Percentiles rank a stretch among this genome's conserved stretches.
Conservation (phyloP, 1,140 invertebrate species). For the Holotrichia oblita region DNA sequence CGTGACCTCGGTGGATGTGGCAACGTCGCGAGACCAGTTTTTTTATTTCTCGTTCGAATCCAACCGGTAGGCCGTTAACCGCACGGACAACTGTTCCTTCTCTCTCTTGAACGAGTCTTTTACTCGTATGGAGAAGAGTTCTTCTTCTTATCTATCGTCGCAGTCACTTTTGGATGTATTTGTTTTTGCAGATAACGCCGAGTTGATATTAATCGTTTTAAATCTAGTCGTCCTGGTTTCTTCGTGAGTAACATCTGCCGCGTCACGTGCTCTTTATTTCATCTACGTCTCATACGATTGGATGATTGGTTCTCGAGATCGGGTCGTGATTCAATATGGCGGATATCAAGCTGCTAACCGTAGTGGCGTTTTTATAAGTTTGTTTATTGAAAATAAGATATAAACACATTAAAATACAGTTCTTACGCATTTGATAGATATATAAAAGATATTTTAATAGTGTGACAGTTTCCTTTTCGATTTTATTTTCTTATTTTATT, state of each 20-base stretch:
- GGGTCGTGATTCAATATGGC: not conserved
- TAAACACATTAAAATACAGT: too few species aligned
- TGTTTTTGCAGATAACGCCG: conserved; percentile 25
- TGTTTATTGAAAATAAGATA: too few species aligned
- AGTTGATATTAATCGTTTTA: not conserved
- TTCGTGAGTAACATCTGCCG: conserved; percentile 23
- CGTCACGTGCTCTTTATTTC: conserved; percentile 28
- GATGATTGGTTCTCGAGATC: not conserved
- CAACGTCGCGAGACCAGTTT: conserved; percentile 37
- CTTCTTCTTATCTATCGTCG: conserved; percentile 15
- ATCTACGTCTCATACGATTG: not conserved
- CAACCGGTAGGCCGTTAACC: conserved; percentile 38
- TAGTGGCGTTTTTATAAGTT: too few species aligned
- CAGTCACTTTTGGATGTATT: conserved; percentile 16
- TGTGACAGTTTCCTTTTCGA: too few species aligned
- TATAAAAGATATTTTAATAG: too few species aligned
- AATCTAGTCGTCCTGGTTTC: conserved; percentile 23
- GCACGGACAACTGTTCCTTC: not conserved
- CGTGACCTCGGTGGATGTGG: conserved; percentile 33
- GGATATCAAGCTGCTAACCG: too few species aligned
- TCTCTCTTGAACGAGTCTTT: not conserved
- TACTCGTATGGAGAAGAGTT: not conserved
- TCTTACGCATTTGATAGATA: too few species aligned
- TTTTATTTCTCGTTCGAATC: conserved; percentile 23
- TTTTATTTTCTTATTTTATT: too few species aligned